phyloP scores from a whole-genome alignment of 1,140 invertebrate genomes.

The Maconellicoccus hirsutus region DNA sequence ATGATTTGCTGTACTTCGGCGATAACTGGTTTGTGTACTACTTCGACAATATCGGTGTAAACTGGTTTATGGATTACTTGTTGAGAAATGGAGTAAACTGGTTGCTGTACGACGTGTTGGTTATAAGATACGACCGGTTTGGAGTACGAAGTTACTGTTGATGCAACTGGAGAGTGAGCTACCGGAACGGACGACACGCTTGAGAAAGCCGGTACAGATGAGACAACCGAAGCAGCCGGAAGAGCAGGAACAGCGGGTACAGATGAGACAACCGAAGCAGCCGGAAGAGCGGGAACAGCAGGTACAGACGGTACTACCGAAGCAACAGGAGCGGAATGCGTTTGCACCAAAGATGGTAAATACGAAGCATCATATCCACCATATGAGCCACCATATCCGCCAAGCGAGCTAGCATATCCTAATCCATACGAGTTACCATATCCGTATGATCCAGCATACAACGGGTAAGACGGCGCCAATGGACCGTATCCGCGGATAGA shows the following conservation, averaged over 20 bases:
- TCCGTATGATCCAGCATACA: background rate
- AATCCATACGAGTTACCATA: background rate
- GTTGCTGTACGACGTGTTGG: background rate
- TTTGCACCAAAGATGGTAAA: background rate
- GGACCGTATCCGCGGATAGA: background rate
- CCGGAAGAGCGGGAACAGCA: background rate
- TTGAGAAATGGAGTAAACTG: constrained; percentile 16
- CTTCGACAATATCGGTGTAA: constrained; percentile 24
- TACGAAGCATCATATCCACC: background rate
- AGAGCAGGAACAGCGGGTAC: background rate
- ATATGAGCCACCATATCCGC: too few relatives aligned
- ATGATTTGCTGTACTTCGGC: constrained; percentile 24
- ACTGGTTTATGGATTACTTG: constrained; percentile 25
- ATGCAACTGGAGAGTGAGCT: background rate
- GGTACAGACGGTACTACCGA: background rate
- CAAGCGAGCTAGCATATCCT: background rate
- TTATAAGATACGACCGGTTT: background rate
- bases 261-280: background rate
- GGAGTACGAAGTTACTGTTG: background rate
- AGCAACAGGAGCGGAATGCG: background rate
- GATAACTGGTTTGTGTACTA: constrained; percentile 25
- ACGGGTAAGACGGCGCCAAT: background rate
- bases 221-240: background rate
- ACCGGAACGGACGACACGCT: background rate
- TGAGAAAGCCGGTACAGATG: background rate